A percentile compares a stretch with the other conserved stretches of the same genome.
These are phyloP conservation scores for Cetoscarus ocellatus DNA, from an alignment of 2,797 vertebrate genomes.

Conservation along the genomic window DNA sequence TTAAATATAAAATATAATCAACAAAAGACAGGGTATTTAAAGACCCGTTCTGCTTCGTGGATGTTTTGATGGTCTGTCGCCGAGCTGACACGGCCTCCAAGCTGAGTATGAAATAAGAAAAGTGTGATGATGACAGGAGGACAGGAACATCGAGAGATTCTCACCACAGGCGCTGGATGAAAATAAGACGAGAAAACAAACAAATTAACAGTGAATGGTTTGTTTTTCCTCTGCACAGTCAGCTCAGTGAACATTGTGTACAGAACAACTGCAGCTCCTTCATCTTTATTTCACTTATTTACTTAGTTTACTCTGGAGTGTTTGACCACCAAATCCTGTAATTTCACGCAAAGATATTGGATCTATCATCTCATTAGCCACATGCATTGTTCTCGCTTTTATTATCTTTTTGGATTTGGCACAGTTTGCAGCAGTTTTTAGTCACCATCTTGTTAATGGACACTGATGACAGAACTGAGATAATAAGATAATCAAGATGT, in stretches of 20 bases:
- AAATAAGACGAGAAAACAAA: slow-evolving; percentile 40
- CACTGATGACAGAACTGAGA: too few species aligned
- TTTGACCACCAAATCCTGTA: too few species aligned
- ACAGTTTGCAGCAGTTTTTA: too few species aligned
- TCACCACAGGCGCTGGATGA: slow-evolving; percentile 20
- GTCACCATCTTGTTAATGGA: too few species aligned
- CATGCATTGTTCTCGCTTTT: too few species aligned
- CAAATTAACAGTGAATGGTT: slow-evolving; percentile 36
- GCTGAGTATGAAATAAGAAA: slow-evolving; percentile 49
- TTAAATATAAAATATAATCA: slow-evolving; percentile 14
- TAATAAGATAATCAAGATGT: too few species aligned
- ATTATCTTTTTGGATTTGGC: too few species aligned
- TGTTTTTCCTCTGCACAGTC: slow-evolving; percentile 27
- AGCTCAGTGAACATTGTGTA: slow-evolving; percentile 17
- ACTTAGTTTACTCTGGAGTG: too few species aligned
- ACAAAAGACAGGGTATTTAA: slow-evolving; percentile 14
- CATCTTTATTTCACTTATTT: too few species aligned
- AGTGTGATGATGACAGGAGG: slow-evolving; percentile 28
- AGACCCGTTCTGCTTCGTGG: slow-evolving; percentile 10
- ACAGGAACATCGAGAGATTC: slow-evolving; percentile 16
- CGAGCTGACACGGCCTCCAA: slow-evolving; percentile 47
- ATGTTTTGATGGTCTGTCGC: slow-evolving; percentile 42
- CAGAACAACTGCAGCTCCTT: background rate
- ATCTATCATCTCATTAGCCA: too few species aligned
- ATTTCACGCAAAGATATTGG: too few species aligned